A percentile compares a stretch with the other conserved stretches of the same genome.
These are phyloP conservation scores for Myotis findleyi DNA, from an alignment of 2,797 vertebrate species.

Conservation along the genomic window DNA sequence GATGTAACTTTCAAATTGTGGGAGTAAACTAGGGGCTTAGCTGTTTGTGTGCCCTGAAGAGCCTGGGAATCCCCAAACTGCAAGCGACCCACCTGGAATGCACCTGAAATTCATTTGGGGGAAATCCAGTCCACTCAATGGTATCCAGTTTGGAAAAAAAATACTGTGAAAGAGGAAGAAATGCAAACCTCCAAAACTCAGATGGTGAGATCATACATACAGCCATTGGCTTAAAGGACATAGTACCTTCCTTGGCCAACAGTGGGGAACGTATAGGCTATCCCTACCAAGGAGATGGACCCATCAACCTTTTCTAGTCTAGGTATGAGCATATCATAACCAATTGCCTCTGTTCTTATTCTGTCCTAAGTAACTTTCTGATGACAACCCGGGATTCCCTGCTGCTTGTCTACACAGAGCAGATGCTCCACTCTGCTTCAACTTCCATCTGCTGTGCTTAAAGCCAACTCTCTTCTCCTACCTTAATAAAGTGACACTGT, in stretches of 20 bases:
- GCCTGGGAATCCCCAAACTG: constrained; percentile 24
- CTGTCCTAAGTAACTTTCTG: neutral
- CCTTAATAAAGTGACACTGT: neutral
- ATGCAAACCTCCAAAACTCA: constrained; percentile 12
- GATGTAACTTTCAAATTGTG: neutral
- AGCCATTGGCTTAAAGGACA: neutral
- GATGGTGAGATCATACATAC: neutral
- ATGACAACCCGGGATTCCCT: neutral
- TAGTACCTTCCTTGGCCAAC: neutral
- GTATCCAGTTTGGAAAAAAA: neutral
- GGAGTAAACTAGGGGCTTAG: neutral
- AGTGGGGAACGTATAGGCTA: neutral
- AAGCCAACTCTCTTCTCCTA: neutral
- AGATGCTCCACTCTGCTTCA: neutral
- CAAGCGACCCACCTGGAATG: constrained; percentile 36
- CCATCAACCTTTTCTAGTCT: neutral
- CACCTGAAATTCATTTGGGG: constrained; percentile 48
- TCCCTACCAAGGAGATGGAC: neutral
- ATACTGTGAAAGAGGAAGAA: constrained; percentile 33
- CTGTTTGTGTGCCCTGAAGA: neutral
- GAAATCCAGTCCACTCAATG: neutral
- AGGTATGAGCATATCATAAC: neutral
- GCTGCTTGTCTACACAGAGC: neutral
- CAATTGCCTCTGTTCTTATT: neutral
- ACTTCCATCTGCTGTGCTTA: neutral